These are phyloP conservation scores for Sebastes cheni DNA, from an alignment of 2,797 vertebrate species.

Conservation along the genomic window DNA sequence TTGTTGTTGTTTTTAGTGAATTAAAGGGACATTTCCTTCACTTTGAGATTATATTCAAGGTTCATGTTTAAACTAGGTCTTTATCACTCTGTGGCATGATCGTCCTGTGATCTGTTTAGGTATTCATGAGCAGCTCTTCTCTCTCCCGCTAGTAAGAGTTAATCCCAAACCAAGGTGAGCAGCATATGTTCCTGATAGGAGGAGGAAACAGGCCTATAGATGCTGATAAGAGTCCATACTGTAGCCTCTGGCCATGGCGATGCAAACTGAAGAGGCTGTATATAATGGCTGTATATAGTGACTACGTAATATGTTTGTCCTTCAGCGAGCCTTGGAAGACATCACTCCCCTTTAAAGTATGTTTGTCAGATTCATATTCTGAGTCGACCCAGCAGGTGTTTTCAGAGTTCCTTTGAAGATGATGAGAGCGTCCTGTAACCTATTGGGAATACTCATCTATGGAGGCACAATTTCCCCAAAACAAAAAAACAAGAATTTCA, in stretches of 20 bases:
- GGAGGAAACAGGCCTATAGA: slow-evolving; percentile 4
- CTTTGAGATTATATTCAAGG: neutral
- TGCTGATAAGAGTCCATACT: slow-evolving; percentile 19
- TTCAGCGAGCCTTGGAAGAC: slow-evolving; percentile 34
- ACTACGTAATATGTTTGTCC: slow-evolving; percentile 41
- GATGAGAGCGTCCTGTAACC: slow-evolving; percentile 20
- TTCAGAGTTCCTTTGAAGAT: slow-evolving; percentile 31
- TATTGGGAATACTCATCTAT: slow-evolving; percentile 11
- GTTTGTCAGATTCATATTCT: slow-evolving; percentile 15
- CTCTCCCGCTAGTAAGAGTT: slow-evolving; percentile 9
- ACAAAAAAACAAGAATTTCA: neutral
- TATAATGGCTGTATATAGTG: neutral
- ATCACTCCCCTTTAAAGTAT: slow-evolving; percentile 17
- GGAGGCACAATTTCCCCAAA: slow-evolving; percentile 1
- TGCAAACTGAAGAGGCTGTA: slow-evolving; percentile 30
- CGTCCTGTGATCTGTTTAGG: slow-evolving; percentile 19
- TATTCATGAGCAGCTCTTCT: slow-evolving; percentile 44
- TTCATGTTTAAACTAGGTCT: neutral
- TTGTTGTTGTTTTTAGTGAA: neutral
- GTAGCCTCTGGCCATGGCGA: slow-evolving; percentile 8
- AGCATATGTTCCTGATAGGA: slow-evolving; percentile 22
- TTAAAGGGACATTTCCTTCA: neutral
- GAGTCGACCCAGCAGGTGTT: slow-evolving; percentile 42
- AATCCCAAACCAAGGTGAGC: slow-evolving; percentile 54
- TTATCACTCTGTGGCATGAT: neutral